phyloP scores from a whole-genome alignment of 1,140 invertebrate genomes.

The Thrips palmi region DNA sequence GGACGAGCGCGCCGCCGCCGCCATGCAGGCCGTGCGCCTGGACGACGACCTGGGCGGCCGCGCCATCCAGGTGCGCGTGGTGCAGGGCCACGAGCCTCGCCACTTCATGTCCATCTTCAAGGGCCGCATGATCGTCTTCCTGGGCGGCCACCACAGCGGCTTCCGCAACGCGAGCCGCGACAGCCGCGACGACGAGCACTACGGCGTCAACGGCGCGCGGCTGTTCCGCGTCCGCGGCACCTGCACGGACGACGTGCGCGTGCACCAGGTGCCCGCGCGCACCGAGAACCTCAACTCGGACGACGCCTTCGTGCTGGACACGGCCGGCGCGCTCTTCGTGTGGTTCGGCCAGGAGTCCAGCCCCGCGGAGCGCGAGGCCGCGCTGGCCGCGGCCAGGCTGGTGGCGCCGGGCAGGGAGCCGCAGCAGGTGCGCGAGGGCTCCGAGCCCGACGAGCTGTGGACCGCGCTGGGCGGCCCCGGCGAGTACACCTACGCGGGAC shows the following conservation, averaged over 20 bases:
- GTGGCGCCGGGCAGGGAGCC: conserved; percentile 33
- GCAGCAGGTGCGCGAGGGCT: conserved; percentile 39
- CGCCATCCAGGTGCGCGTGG: conserved; percentile 43
- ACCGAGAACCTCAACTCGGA: conserved; percentile 44
- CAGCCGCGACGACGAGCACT: conserved; percentile 36
- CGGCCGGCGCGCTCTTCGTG: conserved; percentile 32
- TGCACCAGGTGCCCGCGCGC: conserved; percentile 37
- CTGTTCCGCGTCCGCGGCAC: conserved; percentile 44
- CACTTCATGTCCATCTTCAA: conserved; percentile 64
- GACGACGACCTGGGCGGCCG: conserved; percentile 37
- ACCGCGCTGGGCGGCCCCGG: conserved; percentile 42
- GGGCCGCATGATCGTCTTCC: conserved; percentile 42
- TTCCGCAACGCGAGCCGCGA: too few species aligned
- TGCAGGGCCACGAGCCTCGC: conserved; percentile 50
- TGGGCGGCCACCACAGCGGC: conserved; percentile 37
- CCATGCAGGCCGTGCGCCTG: conserved; percentile 37
- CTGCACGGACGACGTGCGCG: conserved; percentile 36
- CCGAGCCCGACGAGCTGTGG: conserved; percentile 60
- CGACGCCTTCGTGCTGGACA: conserved; percentile 49
- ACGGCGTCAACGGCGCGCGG: conserved; percentile 36
- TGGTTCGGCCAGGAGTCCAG: conserved; percentile 53
- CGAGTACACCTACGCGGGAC: conserved; percentile 33
- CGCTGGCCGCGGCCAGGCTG: conserved; percentile 31
- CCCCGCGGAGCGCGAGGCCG: conserved; percentile 40
- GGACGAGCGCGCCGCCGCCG: conserved; percentile 42